Evolutionary conservation across 2,113 vertebrate species (phyloP).

Genomic region (Psilopsiagon aymara): DNA sequence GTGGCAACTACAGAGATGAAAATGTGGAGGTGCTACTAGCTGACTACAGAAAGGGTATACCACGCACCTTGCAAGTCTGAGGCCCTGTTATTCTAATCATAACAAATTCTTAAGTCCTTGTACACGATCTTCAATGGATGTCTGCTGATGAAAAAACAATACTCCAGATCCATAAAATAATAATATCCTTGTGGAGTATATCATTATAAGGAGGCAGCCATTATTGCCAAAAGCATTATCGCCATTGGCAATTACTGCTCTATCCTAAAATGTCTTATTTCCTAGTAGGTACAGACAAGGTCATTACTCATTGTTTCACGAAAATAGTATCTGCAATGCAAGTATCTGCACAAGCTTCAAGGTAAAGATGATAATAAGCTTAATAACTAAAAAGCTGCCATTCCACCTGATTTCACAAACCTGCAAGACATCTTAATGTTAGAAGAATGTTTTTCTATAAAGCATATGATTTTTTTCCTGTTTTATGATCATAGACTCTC

Average conservation of each 20-base stretch:
- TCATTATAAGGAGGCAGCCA: background rate
- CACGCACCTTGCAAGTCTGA: background rate
- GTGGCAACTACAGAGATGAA: background rate
- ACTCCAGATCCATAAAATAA: background rate
- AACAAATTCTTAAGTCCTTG: background rate
- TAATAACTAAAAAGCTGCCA: background rate
- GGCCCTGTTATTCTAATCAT: background rate
- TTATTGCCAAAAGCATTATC: background rate
- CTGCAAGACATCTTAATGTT: background rate
- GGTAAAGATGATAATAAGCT: background rate
- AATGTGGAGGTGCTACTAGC: background rate
- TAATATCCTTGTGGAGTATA: background rate
- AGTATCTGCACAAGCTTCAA: background rate
- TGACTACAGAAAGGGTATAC: background rate
- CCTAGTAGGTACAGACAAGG: background rate
- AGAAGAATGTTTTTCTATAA: background rate
- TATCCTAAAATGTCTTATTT: background rate
- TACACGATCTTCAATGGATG: background rate
- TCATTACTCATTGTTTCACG: background rate
- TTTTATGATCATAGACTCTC: background rate
- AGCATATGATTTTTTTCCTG: background rate
- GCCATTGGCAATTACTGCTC: background rate
- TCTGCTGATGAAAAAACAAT: background rate
- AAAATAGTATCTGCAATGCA: background rate
- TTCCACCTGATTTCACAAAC: background rate